Percentiles rank a stretch among this genome's conserved stretches.
Conservation (phyloP, 2,797 vertebrate species). For the Thalassophryne amazonica region DNA sequence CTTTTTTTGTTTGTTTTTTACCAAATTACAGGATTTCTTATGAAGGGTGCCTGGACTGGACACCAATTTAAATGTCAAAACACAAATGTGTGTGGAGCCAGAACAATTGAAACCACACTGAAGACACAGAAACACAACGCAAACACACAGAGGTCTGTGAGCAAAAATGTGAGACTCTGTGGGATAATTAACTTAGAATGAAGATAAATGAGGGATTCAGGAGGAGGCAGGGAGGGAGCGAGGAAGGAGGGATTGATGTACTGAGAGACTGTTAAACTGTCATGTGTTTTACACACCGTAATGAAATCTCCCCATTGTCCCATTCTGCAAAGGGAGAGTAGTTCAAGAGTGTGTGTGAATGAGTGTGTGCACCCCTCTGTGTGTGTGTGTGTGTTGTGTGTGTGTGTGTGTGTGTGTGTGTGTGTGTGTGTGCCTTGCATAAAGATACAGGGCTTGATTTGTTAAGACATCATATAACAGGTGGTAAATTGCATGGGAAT, state of each 20-base stretch:
- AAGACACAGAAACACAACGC: background rate
- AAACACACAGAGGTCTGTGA: background rate
- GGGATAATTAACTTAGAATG: slow-evolving; percentile 52
- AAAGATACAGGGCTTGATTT: too few relatives aligned
- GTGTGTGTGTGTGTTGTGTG: background rate
- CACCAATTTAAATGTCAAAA: slow-evolving; percentile 3
- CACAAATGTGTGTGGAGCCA: background rate
- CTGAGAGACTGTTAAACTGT: slow-evolving; percentile 57
- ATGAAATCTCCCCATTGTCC: slow-evolving; percentile 57
- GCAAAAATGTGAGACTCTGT: slow-evolving; percentile 3
- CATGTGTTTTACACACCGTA: slow-evolving; percentile 43
- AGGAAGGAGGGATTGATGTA: slow-evolving; percentile 47
- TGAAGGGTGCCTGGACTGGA: too few relatives aligned
- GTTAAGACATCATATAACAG: too few relatives aligned
- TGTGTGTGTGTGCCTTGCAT: too few relatives aligned
- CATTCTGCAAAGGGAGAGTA: slow-evolving; percentile 7
- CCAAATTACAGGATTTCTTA: too few relatives aligned
- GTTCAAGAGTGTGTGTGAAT: background rate
- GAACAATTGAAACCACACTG: background rate
- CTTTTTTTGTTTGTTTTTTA: too few relatives aligned
- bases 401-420: background rate
- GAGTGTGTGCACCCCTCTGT: background rate
- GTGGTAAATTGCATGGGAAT: too few relatives aligned
- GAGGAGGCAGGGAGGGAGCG: background rate
- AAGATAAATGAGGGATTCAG: slow-evolving; percentile 38